Conservation (phyloP, 2,797 vertebrate genomes). For the Pangasius djambal region DNA sequence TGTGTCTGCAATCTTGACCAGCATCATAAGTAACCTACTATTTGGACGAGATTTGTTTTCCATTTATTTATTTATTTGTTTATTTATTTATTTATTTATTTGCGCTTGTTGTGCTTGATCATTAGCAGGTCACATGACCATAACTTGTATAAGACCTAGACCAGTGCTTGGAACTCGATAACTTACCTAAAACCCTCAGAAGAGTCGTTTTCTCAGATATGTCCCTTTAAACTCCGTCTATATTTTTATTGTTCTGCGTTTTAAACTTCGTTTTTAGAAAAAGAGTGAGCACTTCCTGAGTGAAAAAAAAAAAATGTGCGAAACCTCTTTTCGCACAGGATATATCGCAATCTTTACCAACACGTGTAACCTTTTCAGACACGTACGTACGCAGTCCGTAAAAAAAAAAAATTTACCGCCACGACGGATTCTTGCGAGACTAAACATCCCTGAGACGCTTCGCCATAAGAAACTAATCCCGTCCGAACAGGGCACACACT, state of each 20-base stretch:
- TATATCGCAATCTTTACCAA: too few species aligned
- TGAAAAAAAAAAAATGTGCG: too few species aligned
- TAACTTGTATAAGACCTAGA: background rate
- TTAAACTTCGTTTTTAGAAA: background rate
- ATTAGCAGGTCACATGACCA: background rate
- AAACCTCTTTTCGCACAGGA: too few species aligned
- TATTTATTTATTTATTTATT: too few species aligned
- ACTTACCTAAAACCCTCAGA: background rate
- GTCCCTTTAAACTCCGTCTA: background rate
- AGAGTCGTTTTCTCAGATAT: background rate
- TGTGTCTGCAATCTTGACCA: background rate
- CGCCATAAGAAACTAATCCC: background rate
- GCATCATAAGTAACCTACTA: background rate
- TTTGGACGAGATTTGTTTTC: too few species aligned
- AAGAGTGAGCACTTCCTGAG: too few species aligned
- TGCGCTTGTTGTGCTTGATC: background rate
- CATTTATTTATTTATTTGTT: too few species aligned
- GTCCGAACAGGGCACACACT: background rate
- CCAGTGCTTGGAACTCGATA: background rate
- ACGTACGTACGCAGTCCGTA: too few species aligned
- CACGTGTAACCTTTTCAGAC: too few species aligned
- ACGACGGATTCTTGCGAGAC: background rate
- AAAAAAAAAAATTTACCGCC: too few species aligned
- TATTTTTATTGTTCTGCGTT: background rate
- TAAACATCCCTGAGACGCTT: background rate